Conservation (phyloP, 1,140 invertebrate genomes). For the Leptopilina clavipes region DNA sequence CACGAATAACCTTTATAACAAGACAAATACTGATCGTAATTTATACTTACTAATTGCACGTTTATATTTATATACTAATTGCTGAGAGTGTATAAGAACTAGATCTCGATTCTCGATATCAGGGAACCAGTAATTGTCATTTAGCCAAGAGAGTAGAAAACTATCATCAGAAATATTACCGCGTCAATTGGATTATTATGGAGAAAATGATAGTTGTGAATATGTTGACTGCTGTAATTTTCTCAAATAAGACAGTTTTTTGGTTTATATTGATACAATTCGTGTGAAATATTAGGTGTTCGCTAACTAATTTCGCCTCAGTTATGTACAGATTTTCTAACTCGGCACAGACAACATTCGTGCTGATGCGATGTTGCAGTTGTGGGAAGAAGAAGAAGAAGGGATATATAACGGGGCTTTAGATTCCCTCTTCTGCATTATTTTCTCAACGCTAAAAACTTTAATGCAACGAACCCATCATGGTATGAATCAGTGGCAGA, state of each 20-base stretch:
- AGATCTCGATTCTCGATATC: constrained; percentile 34
- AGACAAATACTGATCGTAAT: constrained; percentile 33
- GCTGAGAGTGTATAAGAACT: constrained; percentile 32
- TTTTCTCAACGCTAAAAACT: constrained; percentile 33
- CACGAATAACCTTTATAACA: constrained; percentile 31
- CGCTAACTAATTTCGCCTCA: not conserved
- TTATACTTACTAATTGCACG: constrained; percentile 34
- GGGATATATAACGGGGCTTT: constrained; percentile 21
- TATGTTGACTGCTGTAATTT: no score
- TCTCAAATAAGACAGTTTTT: not conserved
- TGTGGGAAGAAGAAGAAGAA: constrained; percentile 1
- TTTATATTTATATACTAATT: constrained; percentile 34
- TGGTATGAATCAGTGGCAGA: constrained; percentile 28
- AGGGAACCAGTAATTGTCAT: constrained; percentile 32
- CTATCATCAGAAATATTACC: constrained; percentile 16
- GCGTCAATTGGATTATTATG: constrained; percentile 9
- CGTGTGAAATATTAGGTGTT: constrained; percentile 14
- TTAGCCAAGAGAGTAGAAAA: constrained; percentile 1
- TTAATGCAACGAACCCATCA: constrained; percentile 31
- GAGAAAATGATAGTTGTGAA: no score
- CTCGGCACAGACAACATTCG: not conserved
- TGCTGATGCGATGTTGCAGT: constrained; percentile 10
- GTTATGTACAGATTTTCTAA: not conserved
- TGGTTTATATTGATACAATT: not conserved
- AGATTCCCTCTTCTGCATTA: constrained; percentile 27